Conservation (phyloP, 2,888 invertebrate genomes). For the Cinara cedri region DNA sequence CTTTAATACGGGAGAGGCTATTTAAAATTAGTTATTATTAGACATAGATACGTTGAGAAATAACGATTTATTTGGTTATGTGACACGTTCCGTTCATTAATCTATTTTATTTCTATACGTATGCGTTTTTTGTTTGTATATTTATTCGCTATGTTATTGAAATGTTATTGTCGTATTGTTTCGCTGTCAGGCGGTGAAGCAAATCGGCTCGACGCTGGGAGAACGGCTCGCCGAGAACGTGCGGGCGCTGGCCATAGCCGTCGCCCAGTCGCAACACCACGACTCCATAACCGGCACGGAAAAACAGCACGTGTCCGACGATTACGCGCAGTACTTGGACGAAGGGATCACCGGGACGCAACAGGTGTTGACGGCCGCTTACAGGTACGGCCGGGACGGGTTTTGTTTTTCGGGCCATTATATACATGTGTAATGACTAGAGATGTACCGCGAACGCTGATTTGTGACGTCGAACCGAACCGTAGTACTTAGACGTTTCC, state of each 20-base stretch:
- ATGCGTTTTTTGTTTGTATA: too few relatives aligned
- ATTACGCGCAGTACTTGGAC: conserved; percentile 58
- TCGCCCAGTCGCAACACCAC: conserved; percentile 59
- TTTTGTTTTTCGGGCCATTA: too few relatives aligned
- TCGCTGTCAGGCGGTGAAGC: conserved; percentile 58
- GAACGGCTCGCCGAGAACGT: conserved; percentile 57
- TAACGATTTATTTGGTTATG: too few relatives aligned
- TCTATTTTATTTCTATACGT: too few relatives aligned
- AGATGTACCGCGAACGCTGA: too few relatives aligned
- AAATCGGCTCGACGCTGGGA: conserved; percentile 57
- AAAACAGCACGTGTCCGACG: conserved; percentile 59
- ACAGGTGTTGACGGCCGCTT: conserved; percentile 56
- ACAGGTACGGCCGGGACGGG: conserved; percentile 51
- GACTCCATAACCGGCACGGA: conserved; percentile 59
- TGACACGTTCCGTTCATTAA: too few relatives aligned
- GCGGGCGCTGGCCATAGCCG: conserved; percentile 54
- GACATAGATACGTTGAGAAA: neutral
- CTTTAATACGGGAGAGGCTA: neutral
- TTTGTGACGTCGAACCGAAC: too few relatives aligned
- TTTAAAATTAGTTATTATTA: too few relatives aligned
- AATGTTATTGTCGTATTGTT: too few relatives aligned
- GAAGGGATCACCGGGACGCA: conserved; percentile 56
- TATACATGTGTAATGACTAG: too few relatives aligned
- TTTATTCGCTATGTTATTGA: too few relatives aligned
- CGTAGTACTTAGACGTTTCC: too few relatives aligned